Evolutionary conservation across 2,113 vertebrate species (phyloP).

Genomic region (Eudyptes chrysolophus): DNA sequence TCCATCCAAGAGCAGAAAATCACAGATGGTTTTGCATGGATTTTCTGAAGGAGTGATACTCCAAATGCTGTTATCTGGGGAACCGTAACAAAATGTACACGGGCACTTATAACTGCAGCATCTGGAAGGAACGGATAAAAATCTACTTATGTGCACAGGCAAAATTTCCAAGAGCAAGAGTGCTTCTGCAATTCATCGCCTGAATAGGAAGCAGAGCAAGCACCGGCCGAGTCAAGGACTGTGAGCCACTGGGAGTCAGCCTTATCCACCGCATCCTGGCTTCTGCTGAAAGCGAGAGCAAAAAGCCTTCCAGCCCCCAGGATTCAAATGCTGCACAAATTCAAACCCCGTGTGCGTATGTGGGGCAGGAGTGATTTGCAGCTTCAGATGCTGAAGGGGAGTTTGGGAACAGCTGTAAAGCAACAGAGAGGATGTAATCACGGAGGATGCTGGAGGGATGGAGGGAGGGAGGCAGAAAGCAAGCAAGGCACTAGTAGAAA

Average conservation of each 20-base stretch:
- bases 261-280: background rate
- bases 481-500: background rate
- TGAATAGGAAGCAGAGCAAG: background rate
- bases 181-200: background rate
- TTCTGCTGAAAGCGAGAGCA: fast-evolving
- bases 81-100: background rate
- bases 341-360: fast-evolving
- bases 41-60: constrained; percentile 5
- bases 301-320: background rate
- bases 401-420: background rate
- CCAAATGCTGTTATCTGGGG: background rate
- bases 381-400: background rate
- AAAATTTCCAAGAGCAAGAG: background rate
- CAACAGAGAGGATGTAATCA: background rate
- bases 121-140: background rate
- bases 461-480: background rate
- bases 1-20: background rate
- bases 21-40: constrained; percentile 28
- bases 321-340: background rate
- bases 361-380: background rate
- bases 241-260: background rate
- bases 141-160: background rate
- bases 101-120: background rate
- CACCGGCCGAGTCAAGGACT: background rate
- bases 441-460: background rate